These are phyloP conservation scores for Ganaspis brasiliensis DNA, from an alignment of 2,888 invertebrate species.

Conservation along the genomic window DNA sequence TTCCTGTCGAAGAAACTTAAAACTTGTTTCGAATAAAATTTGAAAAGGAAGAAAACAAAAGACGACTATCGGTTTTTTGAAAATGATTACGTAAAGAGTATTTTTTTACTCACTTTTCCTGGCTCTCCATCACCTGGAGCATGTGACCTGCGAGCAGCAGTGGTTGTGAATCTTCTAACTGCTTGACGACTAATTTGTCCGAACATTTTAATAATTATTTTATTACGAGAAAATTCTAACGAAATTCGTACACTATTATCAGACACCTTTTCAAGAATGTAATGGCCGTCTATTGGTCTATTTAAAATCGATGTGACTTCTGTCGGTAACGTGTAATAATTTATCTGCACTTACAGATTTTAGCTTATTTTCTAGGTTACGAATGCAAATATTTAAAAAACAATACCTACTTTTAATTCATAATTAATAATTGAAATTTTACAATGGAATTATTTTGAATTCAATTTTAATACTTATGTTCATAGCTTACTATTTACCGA, in stretches of 20 bases:
- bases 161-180: slow-evolving; percentile 50
- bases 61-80: slow-evolving; percentile 79
- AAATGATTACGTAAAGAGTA: slow-evolving; percentile 42
- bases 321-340: too few species aligned
- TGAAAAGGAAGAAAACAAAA: not conserved
- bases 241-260: not conserved
- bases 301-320: too few species aligned
- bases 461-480: too few species aligned
- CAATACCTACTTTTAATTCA: too few species aligned
- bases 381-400: too few species aligned
- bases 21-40: too few species aligned
- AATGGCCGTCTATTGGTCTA: not conserved
- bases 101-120: slow-evolving; percentile 49
- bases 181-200: slow-evolving; percentile 38
- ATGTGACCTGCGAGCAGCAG: slow-evolving; percentile 42
- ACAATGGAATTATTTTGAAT: too few species aligned
- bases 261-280: not conserved
- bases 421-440: too few species aligned
- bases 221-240: not conserved
- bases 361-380: too few species aligned
- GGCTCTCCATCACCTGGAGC: slow-evolving; percentile 41
- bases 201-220: slow-evolving; percentile 50
- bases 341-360: too few species aligned
- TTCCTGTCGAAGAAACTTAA: too few species aligned
- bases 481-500: too few species aligned